Evolutionary conservation across 2,888 invertebrate genomes (phyloP).

Genomic region (Acronicta psi): DNA sequence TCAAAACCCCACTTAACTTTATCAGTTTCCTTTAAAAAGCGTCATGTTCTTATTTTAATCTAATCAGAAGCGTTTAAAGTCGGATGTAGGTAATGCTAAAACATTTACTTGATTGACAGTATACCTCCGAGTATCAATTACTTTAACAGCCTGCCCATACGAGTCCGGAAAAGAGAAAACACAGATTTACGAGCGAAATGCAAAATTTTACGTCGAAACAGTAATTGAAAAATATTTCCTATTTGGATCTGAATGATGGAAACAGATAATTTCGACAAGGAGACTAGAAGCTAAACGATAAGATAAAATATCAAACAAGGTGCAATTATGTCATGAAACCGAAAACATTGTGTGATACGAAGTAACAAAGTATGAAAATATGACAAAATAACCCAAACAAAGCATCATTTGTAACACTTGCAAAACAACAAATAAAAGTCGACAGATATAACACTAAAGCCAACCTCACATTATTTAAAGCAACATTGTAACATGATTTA

Average conservation of each 20-base stretch:
- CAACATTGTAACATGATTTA: slow-evolving; percentile 66
- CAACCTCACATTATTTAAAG: slow-evolving; percentile 45
- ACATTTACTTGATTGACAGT: slow-evolving; percentile 66
- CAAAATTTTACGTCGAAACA: slow-evolving; percentile 51
- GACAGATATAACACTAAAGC: slow-evolving; percentile 39
- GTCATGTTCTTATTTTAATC: slow-evolving; percentile 39
- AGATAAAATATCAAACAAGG: slow-evolving; percentile 1
- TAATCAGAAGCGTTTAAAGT: slow-evolving; percentile 25
- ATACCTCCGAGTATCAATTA: slow-evolving; percentile 62
- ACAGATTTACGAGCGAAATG: slow-evolving; percentile 56
- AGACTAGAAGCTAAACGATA: slow-evolving; percentile 5
- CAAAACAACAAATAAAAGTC: slow-evolving; percentile 47
- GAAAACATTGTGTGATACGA: not conserved
- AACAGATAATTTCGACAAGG: slow-evolving; percentile 20
- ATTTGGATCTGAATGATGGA: slow-evolving; percentile 13
- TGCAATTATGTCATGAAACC: not conserved
- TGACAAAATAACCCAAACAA: slow-evolving; percentile 35
- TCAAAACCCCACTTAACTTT: slow-evolving; percentile 16
- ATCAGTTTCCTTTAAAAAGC: slow-evolving; percentile 10
- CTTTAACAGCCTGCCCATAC: slow-evolving; percentile 57
- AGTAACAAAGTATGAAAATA: slow-evolving; percentile 23
- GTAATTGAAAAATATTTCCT: slow-evolving; percentile 50
- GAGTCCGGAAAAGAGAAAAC: slow-evolving; percentile 56
- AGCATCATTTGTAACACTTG: slow-evolving; percentile 46
- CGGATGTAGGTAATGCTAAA: slow-evolving; percentile 49